Evolutionary conservation across 2,113 vertebrate species (phyloP).

Genomic region (Gobiocypris rarus): DNA sequence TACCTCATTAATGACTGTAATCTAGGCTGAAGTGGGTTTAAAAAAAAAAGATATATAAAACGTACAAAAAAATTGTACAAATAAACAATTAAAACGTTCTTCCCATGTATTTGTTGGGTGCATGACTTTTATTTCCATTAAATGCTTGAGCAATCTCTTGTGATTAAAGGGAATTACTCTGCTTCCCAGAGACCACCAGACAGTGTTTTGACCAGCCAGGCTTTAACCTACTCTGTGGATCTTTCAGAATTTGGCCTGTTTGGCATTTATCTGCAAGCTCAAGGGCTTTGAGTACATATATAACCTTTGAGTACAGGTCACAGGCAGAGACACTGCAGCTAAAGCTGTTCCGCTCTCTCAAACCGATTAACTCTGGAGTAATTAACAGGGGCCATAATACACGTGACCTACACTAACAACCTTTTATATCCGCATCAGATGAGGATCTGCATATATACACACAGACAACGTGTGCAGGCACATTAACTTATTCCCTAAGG

Average conservation of each 20-base stretch:
- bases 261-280: not conserved
- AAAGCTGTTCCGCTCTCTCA: conserved; percentile 29
- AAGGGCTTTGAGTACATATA: conserved; percentile 29
- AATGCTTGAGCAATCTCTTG: not conserved
- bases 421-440: not conserved
- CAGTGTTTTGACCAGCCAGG: not conserved
- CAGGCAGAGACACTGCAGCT: not conserved
- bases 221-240: conserved; percentile 9
- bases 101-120: not conserved
- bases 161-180: not conserved
- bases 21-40: too few relatives aligned
- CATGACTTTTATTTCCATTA: not conserved
- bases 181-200: not conserved
- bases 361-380: conserved; percentile 51
- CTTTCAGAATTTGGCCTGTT: conserved; percentile 32
- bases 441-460: conserved; percentile 10
- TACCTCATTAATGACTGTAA: too few relatives aligned
- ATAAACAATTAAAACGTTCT: too few relatives aligned
- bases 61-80: too few relatives aligned
- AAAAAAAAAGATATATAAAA: too few relatives aligned
- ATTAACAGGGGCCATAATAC: conserved; percentile 40
- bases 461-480: not conserved
- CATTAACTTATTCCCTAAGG: not conserved
- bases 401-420: conserved; percentile 22
- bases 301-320: conserved; percentile 37